Evolutionary conservation across 2,888 invertebrate species (phyloP).

Genomic region (Coleophora flavipennella): DNA sequence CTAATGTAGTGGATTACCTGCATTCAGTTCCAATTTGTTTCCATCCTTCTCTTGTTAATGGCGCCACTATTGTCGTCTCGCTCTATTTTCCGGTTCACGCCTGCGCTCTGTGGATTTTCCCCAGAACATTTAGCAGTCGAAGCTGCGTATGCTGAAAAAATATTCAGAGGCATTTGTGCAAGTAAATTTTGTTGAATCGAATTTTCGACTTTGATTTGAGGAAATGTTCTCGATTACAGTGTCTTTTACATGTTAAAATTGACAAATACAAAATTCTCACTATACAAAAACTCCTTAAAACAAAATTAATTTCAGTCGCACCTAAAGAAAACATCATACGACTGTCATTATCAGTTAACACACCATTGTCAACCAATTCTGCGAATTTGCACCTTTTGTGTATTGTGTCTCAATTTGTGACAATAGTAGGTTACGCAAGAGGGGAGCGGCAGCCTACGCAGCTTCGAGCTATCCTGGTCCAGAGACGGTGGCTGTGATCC

Average conservation of each 20-base stretch:
- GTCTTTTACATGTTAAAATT: too few species aligned
- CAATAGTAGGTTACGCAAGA: slow-evolving; percentile 57
- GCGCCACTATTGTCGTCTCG: slow-evolving; percentile 22
- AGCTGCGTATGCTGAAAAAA: slow-evolving; percentile 47
- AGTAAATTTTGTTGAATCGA: background rate
- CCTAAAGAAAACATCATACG: too few species aligned
- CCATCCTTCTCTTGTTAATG: slow-evolving; percentile 30
- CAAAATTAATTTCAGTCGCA: too few species aligned
- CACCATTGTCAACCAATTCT: too few species aligned
- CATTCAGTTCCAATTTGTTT: slow-evolving; percentile 33
- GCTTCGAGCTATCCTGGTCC: slow-evolving; percentile 49
- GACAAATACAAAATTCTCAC: too few species aligned
- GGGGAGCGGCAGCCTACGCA: slow-evolving; percentile 51
- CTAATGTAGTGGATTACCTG: slow-evolving; percentile 53
- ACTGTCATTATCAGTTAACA: too few species aligned
- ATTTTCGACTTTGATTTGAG: too few species aligned
- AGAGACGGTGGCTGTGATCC: slow-evolving; percentile 51
- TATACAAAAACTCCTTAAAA: too few species aligned
- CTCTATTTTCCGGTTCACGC: slow-evolving; percentile 52
- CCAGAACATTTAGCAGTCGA: slow-evolving; percentile 51
- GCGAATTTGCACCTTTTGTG: background rate
- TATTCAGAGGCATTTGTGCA: slow-evolving; percentile 4
- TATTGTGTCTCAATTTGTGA: background rate
- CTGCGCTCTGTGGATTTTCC: slow-evolving; percentile 52
- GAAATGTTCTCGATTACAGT: too few species aligned